These are phyloP conservation scores for Lepilemur septentrionalis DNA, from an alignment of 2,797 vertebrate genomes.

Conservation along the genomic window DNA sequence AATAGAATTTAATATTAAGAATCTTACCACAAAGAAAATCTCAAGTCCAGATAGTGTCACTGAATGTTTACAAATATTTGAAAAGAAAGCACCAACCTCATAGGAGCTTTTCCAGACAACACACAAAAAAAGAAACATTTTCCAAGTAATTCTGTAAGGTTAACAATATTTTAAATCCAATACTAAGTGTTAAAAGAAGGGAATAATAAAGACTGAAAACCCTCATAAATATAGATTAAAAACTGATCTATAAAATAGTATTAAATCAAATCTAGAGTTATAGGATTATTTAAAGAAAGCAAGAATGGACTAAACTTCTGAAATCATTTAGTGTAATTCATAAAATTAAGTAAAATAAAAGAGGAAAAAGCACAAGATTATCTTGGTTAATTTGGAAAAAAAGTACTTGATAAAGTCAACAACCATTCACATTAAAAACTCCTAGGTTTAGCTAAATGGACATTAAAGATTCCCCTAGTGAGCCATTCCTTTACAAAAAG, in stretches of 20 bases:
- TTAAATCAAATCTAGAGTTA: not conserved
- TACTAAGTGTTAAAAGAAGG: not conserved
- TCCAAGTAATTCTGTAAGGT: not conserved
- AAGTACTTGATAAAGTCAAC: not conserved
- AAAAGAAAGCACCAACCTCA: not conserved
- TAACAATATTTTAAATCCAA: not conserved
- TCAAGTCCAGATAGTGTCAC: not conserved
- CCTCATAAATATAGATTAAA: not conserved
- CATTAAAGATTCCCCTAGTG: too few relatives aligned
- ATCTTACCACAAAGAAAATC: not conserved
- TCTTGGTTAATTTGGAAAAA: not conserved
- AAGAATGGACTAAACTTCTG: not conserved
- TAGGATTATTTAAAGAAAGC: not conserved
- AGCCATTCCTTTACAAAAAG: too few relatives aligned
- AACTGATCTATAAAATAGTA: not conserved
- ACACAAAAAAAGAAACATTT: not conserved
- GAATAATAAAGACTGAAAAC: not conserved
- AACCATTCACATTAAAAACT: not conserved
- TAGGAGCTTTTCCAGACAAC: not conserved
- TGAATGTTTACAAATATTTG: not conserved
- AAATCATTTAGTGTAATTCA: not conserved
- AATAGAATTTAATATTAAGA: not conserved
- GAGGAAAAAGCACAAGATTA: not conserved
- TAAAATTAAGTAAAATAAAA: not conserved
- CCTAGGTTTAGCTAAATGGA: not conserved